Percentiles rank a stretch among this genome's conserved stretches.
These are phyloP conservation scores for Toxostoma redivivum DNA, from an alignment of 2,113 vertebrate species.

Conservation along the genomic window DNA sequence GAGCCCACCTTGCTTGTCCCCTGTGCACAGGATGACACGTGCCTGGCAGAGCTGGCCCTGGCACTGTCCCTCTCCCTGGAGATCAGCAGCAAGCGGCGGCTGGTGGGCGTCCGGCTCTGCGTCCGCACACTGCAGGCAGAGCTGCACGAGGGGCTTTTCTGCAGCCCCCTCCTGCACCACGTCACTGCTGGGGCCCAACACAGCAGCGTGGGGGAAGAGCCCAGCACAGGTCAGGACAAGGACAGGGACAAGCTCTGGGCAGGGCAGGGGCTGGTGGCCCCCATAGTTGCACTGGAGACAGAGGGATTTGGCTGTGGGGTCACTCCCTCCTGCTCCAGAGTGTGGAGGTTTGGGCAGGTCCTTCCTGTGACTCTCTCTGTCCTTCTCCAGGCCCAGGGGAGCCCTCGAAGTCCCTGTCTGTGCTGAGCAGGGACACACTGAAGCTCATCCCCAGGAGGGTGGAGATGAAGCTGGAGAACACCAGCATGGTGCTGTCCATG, in stretches of 20 bases:
- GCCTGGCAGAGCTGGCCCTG: constrained; percentile 89
- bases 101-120: constrained; percentile 72
- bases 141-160: constrained; percentile 91
- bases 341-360: neutral
- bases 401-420: neutral
- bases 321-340: rapidly evolving
- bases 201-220: neutral
- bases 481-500: constrained; percentile 89
- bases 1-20: neutral
- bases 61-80: constrained; percentile 84
- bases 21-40: constrained; percentile 78
- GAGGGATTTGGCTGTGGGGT: neutral
- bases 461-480: constrained; percentile 89
- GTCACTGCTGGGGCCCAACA: neutral
- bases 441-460: constrained; percentile 80
- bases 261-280: neutral
- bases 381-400: neutral
- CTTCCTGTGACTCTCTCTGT: neutral
- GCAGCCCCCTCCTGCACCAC: constrained; percentile 75
- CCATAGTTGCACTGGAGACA: neutral
- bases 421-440: constrained; percentile 76
- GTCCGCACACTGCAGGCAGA: constrained; percentile 84
- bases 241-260: neutral
- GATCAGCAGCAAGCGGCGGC: constrained; percentile 74
- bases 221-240: neutral